These are phyloP conservation scores for Triplophysa rosa DNA, from an alignment of 2,113 vertebrate species.

Conservation along the genomic window DNA sequence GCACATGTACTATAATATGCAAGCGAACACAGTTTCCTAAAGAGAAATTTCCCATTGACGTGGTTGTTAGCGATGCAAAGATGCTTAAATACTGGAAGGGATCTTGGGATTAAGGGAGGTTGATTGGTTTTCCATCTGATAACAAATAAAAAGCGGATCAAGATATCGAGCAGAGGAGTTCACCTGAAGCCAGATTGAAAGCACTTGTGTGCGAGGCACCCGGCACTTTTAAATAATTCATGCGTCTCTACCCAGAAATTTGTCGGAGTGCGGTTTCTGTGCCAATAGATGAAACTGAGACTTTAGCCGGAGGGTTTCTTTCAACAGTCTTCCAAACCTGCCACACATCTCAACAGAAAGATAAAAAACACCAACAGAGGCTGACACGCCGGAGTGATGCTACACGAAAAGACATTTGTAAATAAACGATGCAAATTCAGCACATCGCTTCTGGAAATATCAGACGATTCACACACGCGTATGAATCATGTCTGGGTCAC, in stretches of 20 bases:
- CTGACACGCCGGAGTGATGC: conserved; percentile 15
- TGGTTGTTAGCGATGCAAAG: not conserved
- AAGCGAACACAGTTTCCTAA: not conserved
- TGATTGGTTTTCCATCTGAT: conserved; percentile 28
- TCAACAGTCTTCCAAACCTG: conserved; percentile 15
- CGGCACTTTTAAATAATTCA: conserved; percentile 51
- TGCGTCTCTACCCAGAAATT: conserved; percentile 42
- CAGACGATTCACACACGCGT: no score
- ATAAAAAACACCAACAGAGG: not conserved
- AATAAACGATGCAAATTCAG: not conserved
- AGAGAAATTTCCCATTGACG: not conserved
- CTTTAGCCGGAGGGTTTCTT: conserved; percentile 10
- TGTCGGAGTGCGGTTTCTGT: conserved; percentile 29
- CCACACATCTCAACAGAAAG: not conserved
- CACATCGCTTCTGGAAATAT: not conserved
- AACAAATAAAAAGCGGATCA: conserved; percentile 19
- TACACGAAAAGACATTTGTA: conserved; percentile 31
- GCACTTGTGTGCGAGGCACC: conserved; percentile 37
- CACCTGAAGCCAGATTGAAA: conserved; percentile 31
- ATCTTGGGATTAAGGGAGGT: conserved; percentile 13
- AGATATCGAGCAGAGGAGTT: conserved; percentile 29
- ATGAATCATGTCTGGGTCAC: no score
- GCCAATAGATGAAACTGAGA: conserved; percentile 25
- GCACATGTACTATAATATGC: not conserved
- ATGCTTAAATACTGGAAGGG: conserved; percentile 4